Evolutionary conservation across 2,113 vertebrate species (phyloP), one percentile per base, ranked within the genome.

Genomic region (Neoarius graeffei): DNA sequence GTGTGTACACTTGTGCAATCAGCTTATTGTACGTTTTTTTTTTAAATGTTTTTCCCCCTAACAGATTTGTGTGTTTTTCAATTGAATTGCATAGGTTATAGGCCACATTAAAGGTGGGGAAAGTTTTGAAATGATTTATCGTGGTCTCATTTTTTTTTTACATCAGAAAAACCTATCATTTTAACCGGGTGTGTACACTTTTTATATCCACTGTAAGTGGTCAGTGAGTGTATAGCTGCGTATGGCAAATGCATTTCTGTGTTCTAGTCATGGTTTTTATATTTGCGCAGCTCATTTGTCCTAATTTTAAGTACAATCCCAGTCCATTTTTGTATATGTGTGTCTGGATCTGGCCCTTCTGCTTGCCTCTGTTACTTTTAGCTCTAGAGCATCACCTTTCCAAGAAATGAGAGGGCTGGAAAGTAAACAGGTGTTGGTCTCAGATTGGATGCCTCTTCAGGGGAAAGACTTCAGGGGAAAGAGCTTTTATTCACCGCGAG

Each of bases 311-410:
- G 60, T 84, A 71, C 82, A 79, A 77, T 54, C 83, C 5, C 85
- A 74, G 77, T 66, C 76, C 25, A 42, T 52, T 10, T 52, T 25
- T 52, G 73, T 56, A 8, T 20, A 5, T 60, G n/a, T 59, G 4
- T 81, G 42, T 35, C 56, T 35, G 19, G 23, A 73, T 87, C 87
- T 87, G 64, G 54, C 89, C 81, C 85, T n/a, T 89, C 88, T 87
- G 57, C 57, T 69, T 82, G 35, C 69, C 35, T 69, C 81, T 87
- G 87, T 89, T 89, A 85, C 88, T 86, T 88, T 74, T 87, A 88
- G 35, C 76, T 84, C 83, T 15, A 91, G 86, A 89, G 85, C 88
- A 88, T 92, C 90, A 89, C 83, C 54, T 85, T 89, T 91, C 73
- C 57, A 83, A 8, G 27, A 64, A 64, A 71, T 76, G 62, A 62